Percentiles rank a stretch among this genome's conserved stretches.
phyloP scores from a whole-genome alignment of 2,888 invertebrate genomes.

The Agriotes lineatus region DNA sequence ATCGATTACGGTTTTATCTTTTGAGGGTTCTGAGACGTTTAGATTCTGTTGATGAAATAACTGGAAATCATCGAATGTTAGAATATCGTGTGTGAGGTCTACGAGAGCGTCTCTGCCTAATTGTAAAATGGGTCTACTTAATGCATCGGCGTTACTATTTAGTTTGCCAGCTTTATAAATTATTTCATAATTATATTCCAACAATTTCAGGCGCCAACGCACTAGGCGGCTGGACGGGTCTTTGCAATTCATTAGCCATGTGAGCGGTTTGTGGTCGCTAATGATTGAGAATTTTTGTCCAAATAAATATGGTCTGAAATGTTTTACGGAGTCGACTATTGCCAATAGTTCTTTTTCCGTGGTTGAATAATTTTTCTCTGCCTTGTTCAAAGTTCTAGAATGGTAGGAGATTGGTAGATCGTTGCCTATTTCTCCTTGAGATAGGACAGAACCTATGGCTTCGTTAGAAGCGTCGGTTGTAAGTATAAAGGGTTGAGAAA shows the following conservation, averaged over 20 bases:
- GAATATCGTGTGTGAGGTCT: neutral
- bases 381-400: too few relatives aligned
- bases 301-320: too few relatives aligned
- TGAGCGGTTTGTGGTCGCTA: slow-evolving; percentile 32
- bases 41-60: neutral
- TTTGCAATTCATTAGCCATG: neutral
- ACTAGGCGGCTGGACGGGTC: neutral
- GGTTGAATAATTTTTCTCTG: too few relatives aligned
- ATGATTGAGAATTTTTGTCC: slow-evolving; percentile 26
- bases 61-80: neutral
- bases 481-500: slow-evolving; percentile 22
- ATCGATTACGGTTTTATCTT: neutral
- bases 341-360: too few relatives aligned
- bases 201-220: neutral
- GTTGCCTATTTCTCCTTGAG: neutral
- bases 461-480: slow-evolving; percentile 30
- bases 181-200: neutral
- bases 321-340: too few relatives aligned
- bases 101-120: neutral
- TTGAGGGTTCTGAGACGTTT: neutral
- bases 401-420: too few relatives aligned
- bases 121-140: neutral
- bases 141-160: neutral
- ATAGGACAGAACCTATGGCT: slow-evolving; percentile 23
- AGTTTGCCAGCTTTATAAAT: neutral